Base-by-base conservation (phyloP, 2,797 vertebrate genomes). In the Poecilia velifera region DNA sequence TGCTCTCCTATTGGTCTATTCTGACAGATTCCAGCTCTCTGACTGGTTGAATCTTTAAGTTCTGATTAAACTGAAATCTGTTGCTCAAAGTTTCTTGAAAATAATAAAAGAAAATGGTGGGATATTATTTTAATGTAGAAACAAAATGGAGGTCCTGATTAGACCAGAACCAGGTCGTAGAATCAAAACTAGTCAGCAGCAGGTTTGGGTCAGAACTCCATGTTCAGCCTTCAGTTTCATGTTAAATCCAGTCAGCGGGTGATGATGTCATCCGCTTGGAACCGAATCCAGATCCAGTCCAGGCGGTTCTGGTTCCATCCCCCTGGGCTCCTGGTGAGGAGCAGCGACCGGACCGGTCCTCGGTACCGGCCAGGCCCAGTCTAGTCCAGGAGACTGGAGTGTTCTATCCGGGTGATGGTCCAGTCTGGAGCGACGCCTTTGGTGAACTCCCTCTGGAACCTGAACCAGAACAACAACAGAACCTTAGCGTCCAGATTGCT, bases 381-480 rank as follows among this genome's bases (percentile, higher is more conserved):
- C 36, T 91, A 99, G 79, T 97, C 96, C 81, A 99, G 90, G 85
- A 99, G 94, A 76, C 96, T 98, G 76, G 96, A 96, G 91, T 99
- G 97, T 84, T 98, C 97, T 92, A 99, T 97, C 86, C 96, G 94
- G 13, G 97, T 97, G 82, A 99, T 98, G 87, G 93, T 98, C 98
- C 98, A 99, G 86, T 97, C 96, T n/a, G 98, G 96, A 77, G 96
- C 88, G 68, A 97, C 97, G 79, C 97, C 98, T 92, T 97, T 93
- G n/a, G 98, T 99, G 89, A 98, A 99, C 91, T 99, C 98, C 86
- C 98, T 97, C 51, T 96, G 97, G 88, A 99, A 99, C 88, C 98
- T 99, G 91, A 75, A 73, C 49, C 78, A 78, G 45, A 82, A 3
- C 14, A 20, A 72, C 51, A 0, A 55, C 36, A 64, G 43, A 74